Conservation (phyloP, 2,797 vertebrate species). For the Apogon talboti region DNA sequence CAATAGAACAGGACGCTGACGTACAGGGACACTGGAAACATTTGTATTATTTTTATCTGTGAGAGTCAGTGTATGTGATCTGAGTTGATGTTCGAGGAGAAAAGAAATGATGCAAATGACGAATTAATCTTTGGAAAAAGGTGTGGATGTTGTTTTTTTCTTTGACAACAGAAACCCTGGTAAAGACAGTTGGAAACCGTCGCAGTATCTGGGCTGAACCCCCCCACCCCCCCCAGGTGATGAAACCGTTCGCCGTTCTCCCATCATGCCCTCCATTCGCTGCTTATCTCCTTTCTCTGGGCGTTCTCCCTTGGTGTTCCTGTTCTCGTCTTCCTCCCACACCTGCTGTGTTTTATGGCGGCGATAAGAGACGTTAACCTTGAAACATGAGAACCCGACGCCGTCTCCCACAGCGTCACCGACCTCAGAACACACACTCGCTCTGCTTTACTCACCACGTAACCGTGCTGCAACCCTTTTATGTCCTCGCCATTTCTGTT, state of each 20-base stretch:
- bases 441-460: constrained; percentile 45
- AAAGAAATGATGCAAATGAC: too few species aligned
- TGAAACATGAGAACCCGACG: constrained; percentile 60
- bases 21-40: too few species aligned
- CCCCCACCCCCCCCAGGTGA: constrained; percentile 31
- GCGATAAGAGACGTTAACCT: constrained; percentile 63
- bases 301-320: constrained; percentile 39
- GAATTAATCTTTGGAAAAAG: too few species aligned
- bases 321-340: constrained; percentile 40
- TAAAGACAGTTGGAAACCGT: too few species aligned
- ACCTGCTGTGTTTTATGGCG: constrained; percentile 60
- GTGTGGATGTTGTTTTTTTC: too few species aligned
- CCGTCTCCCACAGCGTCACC: constrained; percentile 37
- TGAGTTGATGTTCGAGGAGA: too few species aligned
- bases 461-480: constrained; percentile 71
- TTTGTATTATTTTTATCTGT: too few species aligned
- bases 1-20: too few species aligned
- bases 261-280: constrained; percentile 39
- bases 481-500: constrained; percentile 59
- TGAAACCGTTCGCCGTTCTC: constrained; percentile 43
- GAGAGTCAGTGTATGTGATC: too few species aligned
- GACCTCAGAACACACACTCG: constrained; percentile 29
- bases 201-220: constrained; percentile 6
- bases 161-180: too few species aligned
- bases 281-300: constrained; percentile 28